These are phyloP conservation scores for Antennarius maculatus DNA, from an alignment of 2,797 vertebrate genomes.

Conservation along the genomic window DNA sequence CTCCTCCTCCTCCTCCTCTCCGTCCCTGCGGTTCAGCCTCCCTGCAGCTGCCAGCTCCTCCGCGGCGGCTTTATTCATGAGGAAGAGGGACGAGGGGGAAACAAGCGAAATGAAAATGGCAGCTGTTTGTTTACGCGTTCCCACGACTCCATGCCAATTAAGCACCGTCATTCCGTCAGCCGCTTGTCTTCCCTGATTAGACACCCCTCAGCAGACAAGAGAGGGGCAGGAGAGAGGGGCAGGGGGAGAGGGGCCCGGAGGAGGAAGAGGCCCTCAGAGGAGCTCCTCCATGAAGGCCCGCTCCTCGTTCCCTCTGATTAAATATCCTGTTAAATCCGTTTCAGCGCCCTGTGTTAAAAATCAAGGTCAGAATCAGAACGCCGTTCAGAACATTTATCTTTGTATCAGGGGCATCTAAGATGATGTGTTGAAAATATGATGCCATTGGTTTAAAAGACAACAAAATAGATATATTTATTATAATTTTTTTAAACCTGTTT, in stretches of 20 bases:
- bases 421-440: too few relatives aligned
- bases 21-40: conserved; percentile 50
- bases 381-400: neutral
- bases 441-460: too few relatives aligned
- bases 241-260: conserved; percentile 5
- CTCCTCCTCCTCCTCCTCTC: conserved; percentile 45
- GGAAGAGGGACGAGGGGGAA: conserved; percentile 63
- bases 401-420: too few relatives aligned
- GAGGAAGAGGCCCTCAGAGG: conserved; percentile 30
- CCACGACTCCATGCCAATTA: conserved; percentile 85
- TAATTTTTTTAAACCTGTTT: too few relatives aligned
- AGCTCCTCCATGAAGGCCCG: conserved; percentile 18
- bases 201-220: conserved; percentile 74
- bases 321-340: neutral
- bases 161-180: conserved; percentile 76
- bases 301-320: neutral
- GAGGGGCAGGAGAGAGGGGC: neutral
- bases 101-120: conserved; percentile 78
- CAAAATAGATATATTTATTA: neutral
- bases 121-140: conserved; percentile 87
- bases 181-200: conserved; percentile 84
- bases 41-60: conserved; percentile 75
- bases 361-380: neutral
- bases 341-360: neutral
- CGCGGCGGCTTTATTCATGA: conserved; percentile 73